Evolutionary conservation across 2,888 invertebrate genomes (phyloP).

Genomic region (Eristalis pertinax): DNA sequence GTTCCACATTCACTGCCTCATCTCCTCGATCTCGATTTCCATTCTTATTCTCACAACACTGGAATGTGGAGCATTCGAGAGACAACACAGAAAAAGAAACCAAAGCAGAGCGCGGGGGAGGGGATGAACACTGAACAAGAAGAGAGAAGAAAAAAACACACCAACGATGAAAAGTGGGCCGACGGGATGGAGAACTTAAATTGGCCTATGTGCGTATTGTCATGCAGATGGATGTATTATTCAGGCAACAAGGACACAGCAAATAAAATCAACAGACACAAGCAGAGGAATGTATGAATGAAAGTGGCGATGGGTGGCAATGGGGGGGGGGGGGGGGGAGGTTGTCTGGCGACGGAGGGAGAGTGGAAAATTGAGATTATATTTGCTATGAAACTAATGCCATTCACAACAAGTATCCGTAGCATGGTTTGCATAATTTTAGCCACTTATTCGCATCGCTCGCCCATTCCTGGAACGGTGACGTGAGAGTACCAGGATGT

Average conservation of each 20-base stretch:
- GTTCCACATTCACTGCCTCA: background rate
- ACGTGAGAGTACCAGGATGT: background rate
- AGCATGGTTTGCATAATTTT: conserved; percentile 72
- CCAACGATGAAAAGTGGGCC: conserved; percentile 5
- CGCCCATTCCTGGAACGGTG: conserved; percentile 47
- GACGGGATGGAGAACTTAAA: conserved; percentile 55
- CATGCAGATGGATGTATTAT: conserved; percentile 73
- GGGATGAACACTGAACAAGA: background rate
- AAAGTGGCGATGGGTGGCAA: background rate
- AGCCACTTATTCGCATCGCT: conserved; percentile 70
- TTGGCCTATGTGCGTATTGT: conserved; percentile 73
- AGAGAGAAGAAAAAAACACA: background rate
- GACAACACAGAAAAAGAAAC: conserved; percentile 18
- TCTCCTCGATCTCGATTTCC: conserved; percentile 28
- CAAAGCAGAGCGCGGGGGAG: background rate
- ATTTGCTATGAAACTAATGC: conserved; percentile 72
- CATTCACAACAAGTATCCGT: conserved; percentile 72
- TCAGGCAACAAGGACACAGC: conserved; percentile 69
- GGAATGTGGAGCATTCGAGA: conserved; percentile 64
- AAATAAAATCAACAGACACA: conserved; percentile 68
- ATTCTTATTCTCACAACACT: conserved; percentile 45
- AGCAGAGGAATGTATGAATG: conserved; percentile 48
- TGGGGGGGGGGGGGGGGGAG: background rate
- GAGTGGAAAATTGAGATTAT: conserved; percentile 69
- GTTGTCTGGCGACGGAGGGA: background rate